Conservation (phyloP, 2,888 invertebrate species). For the Euzetes globulus region DNA sequence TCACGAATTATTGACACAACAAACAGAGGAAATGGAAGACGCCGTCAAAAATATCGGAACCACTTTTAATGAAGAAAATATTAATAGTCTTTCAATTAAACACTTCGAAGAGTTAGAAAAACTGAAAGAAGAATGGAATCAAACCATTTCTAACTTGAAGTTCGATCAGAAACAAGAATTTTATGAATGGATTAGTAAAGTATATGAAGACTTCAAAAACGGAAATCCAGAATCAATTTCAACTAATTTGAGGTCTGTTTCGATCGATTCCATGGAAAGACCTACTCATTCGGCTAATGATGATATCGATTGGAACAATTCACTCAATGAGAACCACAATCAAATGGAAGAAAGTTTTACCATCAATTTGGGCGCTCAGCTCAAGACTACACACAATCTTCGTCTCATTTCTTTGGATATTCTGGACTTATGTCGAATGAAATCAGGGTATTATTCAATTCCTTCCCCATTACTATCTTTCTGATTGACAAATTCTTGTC, state of each 20-base stretch:
- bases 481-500: background rate
- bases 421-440: conserved; percentile 62
- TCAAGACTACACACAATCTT: conserved; percentile 97
- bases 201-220: conserved; percentile 63
- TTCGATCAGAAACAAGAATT: conserved; percentile 79
- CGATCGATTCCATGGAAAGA: background rate
- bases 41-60: conserved; percentile 70
- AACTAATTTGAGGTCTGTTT: background rate
- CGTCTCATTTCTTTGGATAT: conserved; percentile 77
- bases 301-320: conserved; percentile 40
- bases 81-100: conserved; percentile 70
- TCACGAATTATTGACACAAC: conserved; percentile 49
- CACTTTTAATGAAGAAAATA: conserved; percentile 70
- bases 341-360: conserved; percentile 88
- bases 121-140: conserved; percentile 67
- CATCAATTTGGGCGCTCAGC: conserved; percentile 88
- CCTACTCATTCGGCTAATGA: background rate
- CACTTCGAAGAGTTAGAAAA: conserved; percentile 60
- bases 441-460: conserved; percentile 35
- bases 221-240: conserved; percentile 40
- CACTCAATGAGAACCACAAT: conserved; percentile 24
- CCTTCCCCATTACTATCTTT: background rate
- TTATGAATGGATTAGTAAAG: conserved; percentile 76
- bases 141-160: conserved; percentile 70
- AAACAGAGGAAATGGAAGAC: conserved; percentile 79